Evolutionary conservation across 2,797 vertebrate genomes (phyloP).

Genomic region (Myotis myotis): DNA sequence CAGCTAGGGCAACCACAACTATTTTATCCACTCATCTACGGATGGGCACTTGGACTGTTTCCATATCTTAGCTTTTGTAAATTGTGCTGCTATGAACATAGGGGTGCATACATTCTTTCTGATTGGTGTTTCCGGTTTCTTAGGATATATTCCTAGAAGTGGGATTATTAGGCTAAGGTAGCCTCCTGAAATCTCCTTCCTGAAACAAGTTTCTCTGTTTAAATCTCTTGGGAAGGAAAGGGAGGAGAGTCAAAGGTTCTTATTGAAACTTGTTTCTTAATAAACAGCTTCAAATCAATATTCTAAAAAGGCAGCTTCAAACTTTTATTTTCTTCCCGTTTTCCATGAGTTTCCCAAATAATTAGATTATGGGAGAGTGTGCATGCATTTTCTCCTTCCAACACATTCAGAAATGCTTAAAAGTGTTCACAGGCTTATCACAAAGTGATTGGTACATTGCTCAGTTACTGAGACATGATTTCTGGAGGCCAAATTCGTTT

Average conservation of each 20-base stretch:
- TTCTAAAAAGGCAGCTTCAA: not conserved
- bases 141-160: no score
- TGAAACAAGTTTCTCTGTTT: not conserved
- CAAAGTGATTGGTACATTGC: not conserved
- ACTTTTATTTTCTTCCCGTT: not conserved
- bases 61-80: no score
- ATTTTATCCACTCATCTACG: no score
- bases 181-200: not conserved
- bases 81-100: no score
- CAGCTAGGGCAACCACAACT: no score
- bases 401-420: not conserved
- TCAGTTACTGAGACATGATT: not conserved
- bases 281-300: not conserved
- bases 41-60: no score
- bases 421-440: not conserved
- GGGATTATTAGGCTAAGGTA: not conserved
- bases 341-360: not conserved
- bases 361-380: not conserved
- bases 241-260: not conserved
- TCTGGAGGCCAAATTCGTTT: not conserved
- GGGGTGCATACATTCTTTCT: no score
- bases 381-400: not conserved
- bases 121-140: no score
- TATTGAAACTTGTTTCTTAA: not conserved
- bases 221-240: not conserved